Base-by-base conservation (phyloP, 2,888 invertebrate species). In the Rhaphigaster nebulosa region DNA sequence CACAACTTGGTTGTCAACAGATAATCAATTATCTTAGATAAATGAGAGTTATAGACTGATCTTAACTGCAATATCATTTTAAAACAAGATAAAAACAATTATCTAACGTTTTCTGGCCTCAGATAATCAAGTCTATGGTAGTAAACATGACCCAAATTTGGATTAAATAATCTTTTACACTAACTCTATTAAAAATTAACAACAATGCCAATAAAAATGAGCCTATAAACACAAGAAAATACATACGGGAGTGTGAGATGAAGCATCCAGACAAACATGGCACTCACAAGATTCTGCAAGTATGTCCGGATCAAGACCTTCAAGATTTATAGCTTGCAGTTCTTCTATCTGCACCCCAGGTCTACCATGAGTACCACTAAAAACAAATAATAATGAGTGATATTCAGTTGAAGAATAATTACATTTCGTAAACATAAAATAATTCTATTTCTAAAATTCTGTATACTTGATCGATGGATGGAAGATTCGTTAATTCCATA, bases 201-300 rank as follows among this genome's bases (percentile, higher is more conserved):
- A 70, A 70, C 20, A 20, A 70, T 2, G 29, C 29, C 13, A 65
- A 65, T n/a, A n/a, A n/a, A n/a, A n/a, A n/a, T n/a, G 34, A 65
- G 29, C 65, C 12, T 34, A 8, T 70, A 34, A 70, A 70, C 20
- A 70, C 34, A 38, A 70, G 70, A 4, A 20, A 87, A 87, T 54
- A 88, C 89, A 50, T 89, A 89, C 89, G 0, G 89, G 89, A 26
- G 70, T 88, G 70, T 90, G 87, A 54, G 90, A 54, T 26, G 90
- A 76, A 88, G 88, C 90, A 90, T 91, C 90, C 20, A 90, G 87
- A 91, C 93, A 93, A 26, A 93, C 92, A 90, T 93, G 93, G 90
- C 93, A 93, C 90, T 93, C 93, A 91, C 93, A 93, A 87, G 92
- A 91, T 90, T 92, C 92, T 50, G 89, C 76, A 20, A 89, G 52